Conservation (phyloP, 2,888 invertebrate species). For the Itoplectis maculator region DNA sequence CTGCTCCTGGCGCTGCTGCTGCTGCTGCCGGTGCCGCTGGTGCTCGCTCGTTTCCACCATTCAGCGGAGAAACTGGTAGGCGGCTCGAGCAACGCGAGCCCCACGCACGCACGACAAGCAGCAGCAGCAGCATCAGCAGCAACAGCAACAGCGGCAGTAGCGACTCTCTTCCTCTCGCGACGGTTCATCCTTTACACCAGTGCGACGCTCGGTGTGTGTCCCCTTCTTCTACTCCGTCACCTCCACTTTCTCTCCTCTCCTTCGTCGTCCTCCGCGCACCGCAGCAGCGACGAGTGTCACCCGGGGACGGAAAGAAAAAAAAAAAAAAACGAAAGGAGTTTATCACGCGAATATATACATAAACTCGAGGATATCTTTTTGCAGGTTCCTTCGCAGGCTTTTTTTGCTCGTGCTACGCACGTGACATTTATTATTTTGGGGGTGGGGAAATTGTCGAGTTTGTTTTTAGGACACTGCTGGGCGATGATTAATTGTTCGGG, state of each 20-base stretch:
- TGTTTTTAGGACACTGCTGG: not conserved
- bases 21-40: conserved; percentile 40
- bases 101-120: conserved; percentile 30
- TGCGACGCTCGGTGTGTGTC: not conserved
- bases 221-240: conserved; percentile 38
- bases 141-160: not conserved
- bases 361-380: not conserved
- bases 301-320: not conserved
- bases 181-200: conserved; percentile 29
- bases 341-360: not conserved
- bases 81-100: conserved; percentile 5
- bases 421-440: not conserved
- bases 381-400: not conserved
- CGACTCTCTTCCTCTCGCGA: conserved; percentile 15
- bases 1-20: no score
- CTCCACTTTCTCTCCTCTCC: conserved; percentile 34
- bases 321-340: not conserved
- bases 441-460: not conserved
- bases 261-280: conserved; percentile 22
- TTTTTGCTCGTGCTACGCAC: not conserved
- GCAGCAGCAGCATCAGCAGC: conserved; percentile 8
- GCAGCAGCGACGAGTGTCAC: not conserved
- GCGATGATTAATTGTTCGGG: no score
- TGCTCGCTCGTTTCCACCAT: conserved; percentile 37
- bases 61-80: conserved; percentile 29